These are phyloP conservation scores for Galeopterus variegatus DNA, from an alignment of 2,113 vertebrate species.

Conservation along the genomic window DNA sequence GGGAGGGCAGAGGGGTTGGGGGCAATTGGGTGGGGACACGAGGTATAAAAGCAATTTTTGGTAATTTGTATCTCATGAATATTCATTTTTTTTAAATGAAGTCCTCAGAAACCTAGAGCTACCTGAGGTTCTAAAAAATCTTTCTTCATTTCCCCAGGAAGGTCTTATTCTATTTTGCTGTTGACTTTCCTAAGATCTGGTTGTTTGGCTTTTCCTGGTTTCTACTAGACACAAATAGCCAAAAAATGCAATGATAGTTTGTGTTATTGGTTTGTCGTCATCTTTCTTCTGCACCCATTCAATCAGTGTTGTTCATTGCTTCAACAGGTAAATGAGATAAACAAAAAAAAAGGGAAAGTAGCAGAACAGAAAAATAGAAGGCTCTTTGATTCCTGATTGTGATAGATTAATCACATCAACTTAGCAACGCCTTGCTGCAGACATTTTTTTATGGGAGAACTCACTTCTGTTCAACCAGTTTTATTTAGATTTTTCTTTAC, in stretches of 20 bases:
- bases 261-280: background rate
- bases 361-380: background rate
- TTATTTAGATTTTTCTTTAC: background rate
- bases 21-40: too few species aligned
- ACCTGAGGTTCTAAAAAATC: background rate
- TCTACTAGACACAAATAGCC: background rate
- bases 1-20: too few species aligned
- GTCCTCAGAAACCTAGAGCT: too few species aligned
- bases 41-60: too few species aligned
- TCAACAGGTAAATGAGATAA: background rate
- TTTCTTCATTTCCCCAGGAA: background rate
- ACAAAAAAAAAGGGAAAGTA: accelerated
- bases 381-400: background rate
- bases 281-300: background rate
- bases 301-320: background rate
- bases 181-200: background rate
- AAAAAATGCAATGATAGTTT: background rate
- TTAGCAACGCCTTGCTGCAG: background rate
- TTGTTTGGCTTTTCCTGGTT: background rate
- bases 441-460: background rate
- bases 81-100: too few species aligned
- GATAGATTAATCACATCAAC: background rate
- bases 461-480: background rate
- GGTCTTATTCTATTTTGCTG: background rate
- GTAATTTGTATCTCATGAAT: too few species aligned